Conservation (phyloP, 2,888 invertebrate species). For the Abscondita cerata region DNA sequence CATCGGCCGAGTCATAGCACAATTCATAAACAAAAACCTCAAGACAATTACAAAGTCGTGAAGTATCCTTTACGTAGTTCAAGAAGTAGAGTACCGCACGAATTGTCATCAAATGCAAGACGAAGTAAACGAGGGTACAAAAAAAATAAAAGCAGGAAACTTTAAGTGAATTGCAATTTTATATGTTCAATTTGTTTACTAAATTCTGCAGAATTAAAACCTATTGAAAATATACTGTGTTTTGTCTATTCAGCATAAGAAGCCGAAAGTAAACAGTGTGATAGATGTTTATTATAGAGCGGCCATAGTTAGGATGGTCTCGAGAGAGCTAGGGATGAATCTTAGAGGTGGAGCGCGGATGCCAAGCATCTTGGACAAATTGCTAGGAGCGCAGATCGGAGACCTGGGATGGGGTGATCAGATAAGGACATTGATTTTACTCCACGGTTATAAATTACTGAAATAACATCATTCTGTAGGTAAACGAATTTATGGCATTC, state of each 20-base stretch:
- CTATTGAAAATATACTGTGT: conserved; percentile 37
- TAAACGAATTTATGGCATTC: no score
- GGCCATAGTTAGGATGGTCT: conserved; percentile 58
- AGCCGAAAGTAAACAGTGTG: conserved; percentile 56
- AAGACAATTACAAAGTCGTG: no score
- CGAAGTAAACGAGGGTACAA: no score
- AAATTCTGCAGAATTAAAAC: conserved; percentile 22
- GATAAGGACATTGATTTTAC: conserved; percentile 34
- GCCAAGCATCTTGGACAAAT: conserved; percentile 56
- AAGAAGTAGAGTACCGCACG: no score
- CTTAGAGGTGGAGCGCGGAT: conserved; percentile 55
- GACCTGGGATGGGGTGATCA: conserved; percentile 45
- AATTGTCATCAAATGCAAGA: no score
- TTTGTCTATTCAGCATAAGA: conserved; percentile 50
- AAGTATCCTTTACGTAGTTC: no score
- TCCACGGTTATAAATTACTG: conserved; percentile 35
- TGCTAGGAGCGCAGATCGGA: conserved; percentile 55
- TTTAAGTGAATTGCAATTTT: no score
- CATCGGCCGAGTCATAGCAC: no score
- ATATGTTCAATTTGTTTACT: no score
- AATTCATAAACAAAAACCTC: no score
- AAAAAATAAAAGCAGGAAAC: no score
- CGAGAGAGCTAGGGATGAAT: conserved; percentile 55
- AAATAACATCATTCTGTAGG: neutral
- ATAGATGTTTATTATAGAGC: conserved; percentile 59